phyloP scores from a whole-genome alignment of 2,113 vertebrate species.

The Nerophis lumbriciformis region DNA sequence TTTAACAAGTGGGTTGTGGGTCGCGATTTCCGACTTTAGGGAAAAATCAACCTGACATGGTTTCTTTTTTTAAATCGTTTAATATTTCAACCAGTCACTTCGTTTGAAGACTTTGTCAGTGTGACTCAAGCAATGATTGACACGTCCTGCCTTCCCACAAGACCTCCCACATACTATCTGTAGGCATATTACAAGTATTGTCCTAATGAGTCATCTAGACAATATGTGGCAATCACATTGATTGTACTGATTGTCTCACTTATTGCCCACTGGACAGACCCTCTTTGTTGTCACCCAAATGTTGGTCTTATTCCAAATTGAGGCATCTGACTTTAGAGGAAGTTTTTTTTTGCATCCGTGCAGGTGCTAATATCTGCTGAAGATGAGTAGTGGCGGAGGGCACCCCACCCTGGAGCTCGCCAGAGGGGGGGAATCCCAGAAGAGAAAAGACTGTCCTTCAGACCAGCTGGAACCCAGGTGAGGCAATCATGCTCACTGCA shows the following conservation, averaged over 20 bases:
- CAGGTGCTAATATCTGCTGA: slow-evolving; percentile 94
- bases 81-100: too few relatives aligned
- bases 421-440: slow-evolving; percentile 85
- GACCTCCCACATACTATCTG: slow-evolving; percentile 42
- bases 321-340: too few relatives aligned
- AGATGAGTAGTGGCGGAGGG: slow-evolving; percentile 93
- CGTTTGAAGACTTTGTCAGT: too few relatives aligned
- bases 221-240: too few relatives aligned
- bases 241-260: too few relatives aligned
- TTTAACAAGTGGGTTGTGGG: too few relatives aligned
- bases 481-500: not conserved
- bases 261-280: too few relatives aligned
- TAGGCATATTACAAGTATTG: slow-evolving; percentile 25
- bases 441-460: slow-evolving; percentile 87
- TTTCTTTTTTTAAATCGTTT: too few relatives aligned
- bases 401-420: slow-evolving; percentile 82
- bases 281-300: too few relatives aligned
- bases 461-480: slow-evolving; percentile 93
- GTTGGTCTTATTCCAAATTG: too few relatives aligned
- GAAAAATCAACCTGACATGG: too few relatives aligned
- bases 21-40: too few relatives aligned
- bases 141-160: slow-evolving; percentile 41
- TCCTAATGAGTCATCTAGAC: slow-evolving; percentile 26
- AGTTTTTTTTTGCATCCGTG: not conserved
- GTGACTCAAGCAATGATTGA: slow-evolving; percentile 38